Base-by-base conservation (phyloP, 2,113 vertebrate species). In the Xenopus laevis region DNA sequence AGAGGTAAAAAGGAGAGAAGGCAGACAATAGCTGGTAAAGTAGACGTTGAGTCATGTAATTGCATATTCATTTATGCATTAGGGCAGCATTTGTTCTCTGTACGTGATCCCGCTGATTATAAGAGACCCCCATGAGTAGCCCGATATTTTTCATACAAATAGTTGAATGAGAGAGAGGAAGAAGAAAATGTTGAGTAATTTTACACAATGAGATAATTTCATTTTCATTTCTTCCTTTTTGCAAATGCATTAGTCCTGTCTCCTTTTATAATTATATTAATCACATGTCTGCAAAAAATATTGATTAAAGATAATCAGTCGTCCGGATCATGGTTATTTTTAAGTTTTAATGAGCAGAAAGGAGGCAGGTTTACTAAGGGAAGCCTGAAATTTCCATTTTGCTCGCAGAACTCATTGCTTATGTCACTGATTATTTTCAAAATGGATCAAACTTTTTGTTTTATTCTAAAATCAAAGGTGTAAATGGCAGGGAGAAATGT, bases 51-150 rank as follows among this genome's bases (percentile, higher is more conserved):
- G 67, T 77, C 74, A 77, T 77, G 58, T 77, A 77, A 77, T 77
- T 77, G 67, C 67, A 64, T 68, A 76, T 69, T 77, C 67, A 77
- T 70, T 77, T 77, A 70, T 70, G 60, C 74, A 70, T 70, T 77
- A 77, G 74, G 67, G 67, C 74, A 77, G 59, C 60, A 77, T 77
- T 77, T 77, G 74, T 77, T 77, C 74, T 70, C 74, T 77, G 66
- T 77, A n/a, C n/a, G 57, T n/a, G 67, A 77, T 77, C 74, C 74
- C 50, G 18, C 74, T 77, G 74, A 77, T 77, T 77, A 70, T 70
- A 70, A 57, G 60, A 77, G 74, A 77, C 74, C 74, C 74, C 74
- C 50, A 70, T 70, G 63, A 77, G 74, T 70, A 77, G 59, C 67
- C 66, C 74, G 47, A 52, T 70, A 70, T 77, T 71, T 73, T 69